Percentiles rank a stretch among this genome's conserved stretches.
phyloP scores from a whole-genome alignment of 2,888 invertebrate genomes.

The Volucella inanis region DNA sequence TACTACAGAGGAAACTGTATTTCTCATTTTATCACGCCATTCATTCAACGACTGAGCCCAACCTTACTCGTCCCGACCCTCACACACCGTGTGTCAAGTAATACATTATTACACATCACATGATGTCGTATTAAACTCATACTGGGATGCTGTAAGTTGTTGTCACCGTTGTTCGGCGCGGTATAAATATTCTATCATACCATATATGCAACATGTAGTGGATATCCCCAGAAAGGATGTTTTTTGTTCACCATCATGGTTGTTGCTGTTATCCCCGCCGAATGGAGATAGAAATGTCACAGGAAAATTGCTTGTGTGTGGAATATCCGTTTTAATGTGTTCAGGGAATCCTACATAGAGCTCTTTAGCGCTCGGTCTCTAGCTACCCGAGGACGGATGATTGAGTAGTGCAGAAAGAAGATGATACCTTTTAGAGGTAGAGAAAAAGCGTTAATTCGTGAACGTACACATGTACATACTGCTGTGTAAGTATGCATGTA shows the following conservation, averaged over 20 bases:
- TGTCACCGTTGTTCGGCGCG: slow-evolving; percentile 62
- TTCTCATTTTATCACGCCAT: slow-evolving; percentile 68
- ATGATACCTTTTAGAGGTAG: slow-evolving; percentile 5
- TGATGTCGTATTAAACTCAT: slow-evolving; percentile 68
- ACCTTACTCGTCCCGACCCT: background rate
- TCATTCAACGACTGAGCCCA: slow-evolving; percentile 37
- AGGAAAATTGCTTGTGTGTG: slow-evolving; percentile 65
- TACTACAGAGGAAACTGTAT: slow-evolving; percentile 56
- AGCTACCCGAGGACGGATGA: background rate
- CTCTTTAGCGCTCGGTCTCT: slow-evolving; percentile 5
- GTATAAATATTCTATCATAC: slow-evolving; percentile 64
- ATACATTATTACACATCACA: slow-evolving; percentile 72
- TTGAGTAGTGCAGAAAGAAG: background rate
- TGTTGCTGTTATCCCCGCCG: slow-evolving; percentile 52
- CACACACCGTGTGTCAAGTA: slow-evolving; percentile 60
- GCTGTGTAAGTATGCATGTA: too few species aligned
- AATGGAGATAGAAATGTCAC: slow-evolving; percentile 58
- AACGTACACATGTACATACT: background rate
- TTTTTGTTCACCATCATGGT: slow-evolving; percentile 50
- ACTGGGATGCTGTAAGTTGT: slow-evolving; percentile 62
- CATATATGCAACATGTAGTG: slow-evolving; percentile 72
- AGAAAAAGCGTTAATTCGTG: slow-evolving; percentile 42
- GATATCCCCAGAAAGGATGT: slow-evolving; percentile 63
- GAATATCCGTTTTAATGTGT: slow-evolving; percentile 69
- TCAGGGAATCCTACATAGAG: slow-evolving; percentile 23